phyloP scores from a whole-genome alignment of 2,113 vertebrate genomes.

The Dolichallabes microphthalmus region DNA sequence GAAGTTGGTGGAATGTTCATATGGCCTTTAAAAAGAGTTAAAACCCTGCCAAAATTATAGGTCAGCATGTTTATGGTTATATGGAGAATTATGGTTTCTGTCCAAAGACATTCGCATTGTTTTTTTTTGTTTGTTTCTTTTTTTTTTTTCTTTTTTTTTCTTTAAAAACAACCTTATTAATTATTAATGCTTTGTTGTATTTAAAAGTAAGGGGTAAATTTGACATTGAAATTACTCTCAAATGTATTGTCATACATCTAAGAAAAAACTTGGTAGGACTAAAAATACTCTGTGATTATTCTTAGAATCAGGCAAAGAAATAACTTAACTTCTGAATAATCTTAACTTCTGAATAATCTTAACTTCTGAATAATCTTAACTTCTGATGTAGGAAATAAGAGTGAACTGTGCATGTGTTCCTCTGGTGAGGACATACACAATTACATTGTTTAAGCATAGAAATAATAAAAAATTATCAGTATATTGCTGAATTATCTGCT shows the following conservation, averaged over 20 bases:
- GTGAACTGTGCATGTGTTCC: neutral
- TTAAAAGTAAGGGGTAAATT: neutral
- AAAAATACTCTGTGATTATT: neutral
- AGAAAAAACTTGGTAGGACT: neutral
- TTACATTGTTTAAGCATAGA: neutral
- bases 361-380: too few relatives aligned
- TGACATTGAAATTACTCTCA: neutral
- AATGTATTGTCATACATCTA: neutral
- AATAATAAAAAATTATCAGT: neutral
- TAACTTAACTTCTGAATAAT: too few relatives aligned
- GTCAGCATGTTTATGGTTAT: neutral
- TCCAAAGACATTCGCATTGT: neutral
- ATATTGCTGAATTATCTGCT: neutral
- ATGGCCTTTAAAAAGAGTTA: neutral
- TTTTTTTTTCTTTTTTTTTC: too few relatives aligned
- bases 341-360: too few relatives aligned
- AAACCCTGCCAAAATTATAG: neutral
- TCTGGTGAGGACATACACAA: neutral
- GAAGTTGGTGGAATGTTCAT: slow-evolving; percentile 3
- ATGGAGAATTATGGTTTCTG: neutral
- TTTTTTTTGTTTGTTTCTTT: too few relatives aligned
- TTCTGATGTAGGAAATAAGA: neutral
- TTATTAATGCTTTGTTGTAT: neutral
- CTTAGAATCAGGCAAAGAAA: neutral
- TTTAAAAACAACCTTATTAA: neutral